Conservation (phyloP, 2,113 vertebrate species). For the Symphodus melops region DNA sequence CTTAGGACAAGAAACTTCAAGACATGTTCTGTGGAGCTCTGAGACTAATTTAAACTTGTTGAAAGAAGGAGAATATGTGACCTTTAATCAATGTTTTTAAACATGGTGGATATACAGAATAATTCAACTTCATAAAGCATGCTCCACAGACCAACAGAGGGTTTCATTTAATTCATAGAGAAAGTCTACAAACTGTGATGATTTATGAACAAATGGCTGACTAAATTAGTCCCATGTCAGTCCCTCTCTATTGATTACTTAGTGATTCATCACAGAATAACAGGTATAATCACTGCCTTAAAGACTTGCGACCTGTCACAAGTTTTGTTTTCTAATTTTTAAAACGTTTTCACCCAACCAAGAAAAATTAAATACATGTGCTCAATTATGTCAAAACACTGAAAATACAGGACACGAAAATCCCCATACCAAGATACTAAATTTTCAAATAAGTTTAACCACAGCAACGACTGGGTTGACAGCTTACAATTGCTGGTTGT, state of each 20-base stretch:
- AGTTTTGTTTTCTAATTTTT: not conserved
- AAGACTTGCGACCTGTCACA: not conserved
- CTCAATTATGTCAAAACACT: not conserved
- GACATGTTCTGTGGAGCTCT: no score
- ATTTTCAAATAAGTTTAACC: not conserved
- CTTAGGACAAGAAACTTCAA: no score
- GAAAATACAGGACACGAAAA: not conserved
- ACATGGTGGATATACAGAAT: no score
- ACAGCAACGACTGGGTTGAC: not conserved
- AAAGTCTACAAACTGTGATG: not conserved
- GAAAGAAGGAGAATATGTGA: no score
- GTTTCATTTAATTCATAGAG: not conserved
- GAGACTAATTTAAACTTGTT: no score
- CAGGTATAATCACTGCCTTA: not conserved
- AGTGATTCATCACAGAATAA: not conserved
- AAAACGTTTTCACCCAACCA: not conserved
- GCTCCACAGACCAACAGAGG: not conserved
- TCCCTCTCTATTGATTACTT: conserved; percentile 25
- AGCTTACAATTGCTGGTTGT: not conserved
- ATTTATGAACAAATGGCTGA: conserved; percentile 35
- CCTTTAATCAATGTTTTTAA: no score
- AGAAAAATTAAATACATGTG: not conserved
- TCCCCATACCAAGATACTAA: not conserved
- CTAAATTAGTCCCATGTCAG: conserved; percentile 20
- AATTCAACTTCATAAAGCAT: not conserved